Evolutionary conservation across 2,113 vertebrate species (phyloP).

Genomic region (Anarhynchus alexandrinus): DNA sequence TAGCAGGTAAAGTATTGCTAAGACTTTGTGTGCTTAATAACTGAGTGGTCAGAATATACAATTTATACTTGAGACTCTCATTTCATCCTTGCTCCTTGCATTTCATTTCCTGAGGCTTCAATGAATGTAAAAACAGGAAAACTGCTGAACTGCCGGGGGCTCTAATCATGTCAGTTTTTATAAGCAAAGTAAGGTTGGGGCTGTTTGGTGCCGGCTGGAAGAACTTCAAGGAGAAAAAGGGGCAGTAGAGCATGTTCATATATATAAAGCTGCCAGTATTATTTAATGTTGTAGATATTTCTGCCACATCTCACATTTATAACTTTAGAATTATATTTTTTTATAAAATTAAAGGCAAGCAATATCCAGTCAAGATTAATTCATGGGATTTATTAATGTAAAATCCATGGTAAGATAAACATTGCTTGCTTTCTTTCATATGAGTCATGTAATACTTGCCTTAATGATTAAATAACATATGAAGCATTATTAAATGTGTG

Average conservation of each 20-base stretch:
- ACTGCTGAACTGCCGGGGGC: background rate
- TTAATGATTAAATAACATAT: background rate
- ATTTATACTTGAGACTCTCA: background rate
- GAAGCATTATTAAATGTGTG: background rate
- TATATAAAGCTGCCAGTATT: background rate
- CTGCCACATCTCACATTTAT: background rate
- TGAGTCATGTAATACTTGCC: background rate
- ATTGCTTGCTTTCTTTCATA: background rate
- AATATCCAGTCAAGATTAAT: background rate
- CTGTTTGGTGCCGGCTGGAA: background rate
- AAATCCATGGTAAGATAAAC: background rate
- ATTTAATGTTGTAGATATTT: background rate
- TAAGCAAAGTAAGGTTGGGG: background rate
- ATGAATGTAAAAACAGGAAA: slow-evolving; percentile 10
- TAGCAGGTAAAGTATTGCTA: background rate
- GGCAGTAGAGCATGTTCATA: background rate
- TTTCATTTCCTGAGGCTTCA: slow-evolving; percentile 21
- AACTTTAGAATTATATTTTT: background rate
- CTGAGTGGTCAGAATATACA: background rate
- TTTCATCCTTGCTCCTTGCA: background rate
- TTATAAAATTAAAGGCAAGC: background rate
- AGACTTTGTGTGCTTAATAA: background rate
- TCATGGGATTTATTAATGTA: background rate
- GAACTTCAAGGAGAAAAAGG: background rate
- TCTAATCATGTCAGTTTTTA: slow-evolving; percentile 30